Percentiles rank a stretch among this genome's conserved stretches.
Conservation (phyloP, 53 echinoderm and acorn worm species). For the Echinarachnius parma region DNA sequence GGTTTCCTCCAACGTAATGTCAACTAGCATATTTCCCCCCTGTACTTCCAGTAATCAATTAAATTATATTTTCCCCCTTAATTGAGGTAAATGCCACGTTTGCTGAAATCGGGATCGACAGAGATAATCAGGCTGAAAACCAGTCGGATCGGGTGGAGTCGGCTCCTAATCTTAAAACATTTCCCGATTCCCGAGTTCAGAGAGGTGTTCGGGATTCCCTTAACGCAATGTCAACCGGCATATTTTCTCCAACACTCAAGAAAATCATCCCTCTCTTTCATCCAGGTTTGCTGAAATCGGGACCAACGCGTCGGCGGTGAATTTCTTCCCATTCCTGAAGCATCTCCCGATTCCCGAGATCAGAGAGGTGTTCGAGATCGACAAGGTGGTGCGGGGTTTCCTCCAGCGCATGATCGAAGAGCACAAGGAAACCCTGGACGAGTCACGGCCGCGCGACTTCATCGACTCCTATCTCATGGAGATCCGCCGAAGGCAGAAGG, state of each 20-base stretch:
- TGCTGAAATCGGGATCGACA: constrained; percentile 94
- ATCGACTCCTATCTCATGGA: constrained; percentile 94
- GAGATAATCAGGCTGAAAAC: too few relatives aligned
- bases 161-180: constrained; percentile 83
- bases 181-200: constrained; percentile 85
- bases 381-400: constrained; percentile 82
- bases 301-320: constrained; percentile 89
- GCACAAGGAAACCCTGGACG: constrained; percentile 80
- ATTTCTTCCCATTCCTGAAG: constrained; percentile 89
- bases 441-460: constrained; percentile 73
- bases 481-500: constrained; percentile 70
- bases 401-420: constrained; percentile 78
- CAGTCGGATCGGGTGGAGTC: constrained; percentile 80
- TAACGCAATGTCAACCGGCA: too few relatives aligned
- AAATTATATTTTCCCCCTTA: too few relatives aligned
- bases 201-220: constrained; percentile 96
- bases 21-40: too few relatives aligned
- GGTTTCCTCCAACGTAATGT: too few relatives aligned
- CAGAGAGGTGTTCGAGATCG: constrained; percentile 92
- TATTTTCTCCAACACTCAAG: too few relatives aligned
- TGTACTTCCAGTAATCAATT: too few relatives aligned
- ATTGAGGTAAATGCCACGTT: too few relatives aligned
- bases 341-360: constrained; percentile 85
- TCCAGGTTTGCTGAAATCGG: constrained; percentile 95
- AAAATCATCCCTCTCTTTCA: too few relatives aligned